Evolutionary conservation across 2,113 vertebrate species (phyloP).

Genomic region (Pungitius pungitius): DNA sequence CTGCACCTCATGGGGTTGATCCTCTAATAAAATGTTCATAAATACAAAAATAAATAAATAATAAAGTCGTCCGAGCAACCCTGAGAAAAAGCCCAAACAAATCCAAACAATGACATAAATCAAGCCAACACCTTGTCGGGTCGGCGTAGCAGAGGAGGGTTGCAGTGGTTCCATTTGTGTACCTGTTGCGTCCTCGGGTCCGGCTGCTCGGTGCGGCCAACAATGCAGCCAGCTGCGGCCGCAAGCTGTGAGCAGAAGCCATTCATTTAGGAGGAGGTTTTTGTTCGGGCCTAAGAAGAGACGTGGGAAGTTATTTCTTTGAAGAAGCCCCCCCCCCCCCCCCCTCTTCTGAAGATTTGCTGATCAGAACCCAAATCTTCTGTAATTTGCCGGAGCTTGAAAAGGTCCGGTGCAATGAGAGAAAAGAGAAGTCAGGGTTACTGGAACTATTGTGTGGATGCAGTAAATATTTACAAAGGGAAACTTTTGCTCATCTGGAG

Average conservation of each 20-base stretch:
- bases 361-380: constrained; percentile 70
- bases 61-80: constrained; percentile 11
- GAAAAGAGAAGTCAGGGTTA: not conserved
- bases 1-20: too few species aligned
- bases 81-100: not conserved
- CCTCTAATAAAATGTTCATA: too few species aligned
- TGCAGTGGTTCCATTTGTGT: too few species aligned
- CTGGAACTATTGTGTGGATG: not conserved
- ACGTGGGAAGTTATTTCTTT: constrained; percentile 82
- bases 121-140: constrained; percentile 34
- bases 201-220: too few species aligned
- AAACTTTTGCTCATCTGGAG: not conserved
- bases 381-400: constrained; percentile 63
- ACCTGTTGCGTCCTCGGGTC: constrained; percentile 74
- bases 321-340: constrained; percentile 76
- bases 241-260: constrained; percentile 74
- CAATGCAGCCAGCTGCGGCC: constrained; percentile 78
- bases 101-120: constrained; percentile 25
- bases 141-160: not conserved
- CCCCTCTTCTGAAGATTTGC: constrained; percentile 74
- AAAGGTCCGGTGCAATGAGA: constrained; percentile 26
- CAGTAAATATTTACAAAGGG: not conserved
- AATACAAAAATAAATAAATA: too few species aligned
- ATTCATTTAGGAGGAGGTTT: constrained; percentile 73
- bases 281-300: constrained; percentile 75